These are phyloP conservation scores for Pseudeuparius sepicola DNA, from an alignment of 2,888 invertebrate genomes.

Conservation along the genomic window DNA sequence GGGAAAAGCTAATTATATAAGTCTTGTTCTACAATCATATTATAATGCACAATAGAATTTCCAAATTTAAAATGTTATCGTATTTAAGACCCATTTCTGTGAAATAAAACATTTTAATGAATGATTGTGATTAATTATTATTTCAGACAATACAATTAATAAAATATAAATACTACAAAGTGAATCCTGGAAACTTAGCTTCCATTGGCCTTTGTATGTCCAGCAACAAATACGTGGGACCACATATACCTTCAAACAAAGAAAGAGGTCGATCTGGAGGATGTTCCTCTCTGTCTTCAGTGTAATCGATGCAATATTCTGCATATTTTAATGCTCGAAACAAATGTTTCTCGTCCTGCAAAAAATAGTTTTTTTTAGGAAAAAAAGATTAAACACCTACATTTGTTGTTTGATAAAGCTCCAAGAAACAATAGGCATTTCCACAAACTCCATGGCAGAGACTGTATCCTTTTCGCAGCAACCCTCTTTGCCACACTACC, in stretches of 20 bases:
- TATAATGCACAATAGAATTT: no score
- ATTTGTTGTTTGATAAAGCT: slow-evolving; percentile 66
- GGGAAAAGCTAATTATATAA: no score
- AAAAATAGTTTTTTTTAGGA: slow-evolving; percentile 15
- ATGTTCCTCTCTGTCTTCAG: slow-evolving; percentile 54
- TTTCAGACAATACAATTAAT: no score
- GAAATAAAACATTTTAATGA: no score
- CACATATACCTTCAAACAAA: slow-evolving; percentile 74
- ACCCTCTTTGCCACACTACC: slow-evolving; percentile 70
- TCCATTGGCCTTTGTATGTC: slow-evolving; percentile 54
- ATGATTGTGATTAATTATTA: no score
- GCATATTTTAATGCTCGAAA: slow-evolving; percentile 71
- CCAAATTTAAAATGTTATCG: no score
- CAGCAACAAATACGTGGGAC: slow-evolving; percentile 63
- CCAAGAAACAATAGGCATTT: slow-evolving; percentile 75
- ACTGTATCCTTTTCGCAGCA: slow-evolving; percentile 75
- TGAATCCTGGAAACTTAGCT: slow-evolving; percentile 67
- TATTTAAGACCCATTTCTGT: no score
- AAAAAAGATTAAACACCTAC: slow-evolving; percentile 35
- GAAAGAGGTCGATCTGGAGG: slow-evolving; percentile 73
- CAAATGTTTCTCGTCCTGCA: slow-evolving; percentile 58
- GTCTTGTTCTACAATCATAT: no score
- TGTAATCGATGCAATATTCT: slow-evolving; percentile 69
- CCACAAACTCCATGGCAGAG: slow-evolving; percentile 84
- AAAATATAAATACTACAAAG: slow-evolving; percentile 30